These are phyloP conservation scores for Gymnothorax javanicus DNA, from an alignment of 2,797 vertebrate species.

Conservation along the genomic window DNA sequence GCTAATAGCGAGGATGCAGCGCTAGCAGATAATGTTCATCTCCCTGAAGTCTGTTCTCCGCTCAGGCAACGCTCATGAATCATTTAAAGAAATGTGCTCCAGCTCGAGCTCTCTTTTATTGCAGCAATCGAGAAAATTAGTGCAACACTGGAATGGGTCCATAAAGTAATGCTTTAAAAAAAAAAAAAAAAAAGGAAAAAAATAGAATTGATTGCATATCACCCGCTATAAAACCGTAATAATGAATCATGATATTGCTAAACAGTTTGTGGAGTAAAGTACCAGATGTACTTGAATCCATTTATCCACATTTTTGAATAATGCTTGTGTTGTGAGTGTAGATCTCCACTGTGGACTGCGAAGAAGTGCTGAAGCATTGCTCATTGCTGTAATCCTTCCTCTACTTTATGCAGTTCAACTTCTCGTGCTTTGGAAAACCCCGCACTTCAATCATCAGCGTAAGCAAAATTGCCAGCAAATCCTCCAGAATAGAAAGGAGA, in stretches of 20 bases:
- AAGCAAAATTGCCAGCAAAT: too few species aligned
- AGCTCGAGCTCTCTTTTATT: background rate
- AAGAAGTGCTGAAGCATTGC: background rate
- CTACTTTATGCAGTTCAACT: background rate
- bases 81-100: background rate
- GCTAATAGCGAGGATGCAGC: slow-evolving; percentile 17
- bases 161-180: background rate
- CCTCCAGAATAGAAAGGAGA: too few species aligned
- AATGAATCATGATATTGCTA: background rate
- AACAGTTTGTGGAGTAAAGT: background rate
- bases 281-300: background rate
- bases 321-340: background rate
- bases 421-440: background rate
- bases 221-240: background rate
- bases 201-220: too few species aligned
- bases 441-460: too few species aligned
- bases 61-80: background rate
- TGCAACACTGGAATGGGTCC: background rate
- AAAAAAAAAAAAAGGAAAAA: background rate
- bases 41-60: slow-evolving; percentile 1
- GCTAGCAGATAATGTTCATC: background rate
- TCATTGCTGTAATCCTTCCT: background rate
- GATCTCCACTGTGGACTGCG: background rate
- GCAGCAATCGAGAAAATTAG: background rate
- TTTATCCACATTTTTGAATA: background rate